Evolutionary conservation across 1,140 invertebrate species (phyloP).

Genomic region (Rhopalosiphum padi): DNA sequence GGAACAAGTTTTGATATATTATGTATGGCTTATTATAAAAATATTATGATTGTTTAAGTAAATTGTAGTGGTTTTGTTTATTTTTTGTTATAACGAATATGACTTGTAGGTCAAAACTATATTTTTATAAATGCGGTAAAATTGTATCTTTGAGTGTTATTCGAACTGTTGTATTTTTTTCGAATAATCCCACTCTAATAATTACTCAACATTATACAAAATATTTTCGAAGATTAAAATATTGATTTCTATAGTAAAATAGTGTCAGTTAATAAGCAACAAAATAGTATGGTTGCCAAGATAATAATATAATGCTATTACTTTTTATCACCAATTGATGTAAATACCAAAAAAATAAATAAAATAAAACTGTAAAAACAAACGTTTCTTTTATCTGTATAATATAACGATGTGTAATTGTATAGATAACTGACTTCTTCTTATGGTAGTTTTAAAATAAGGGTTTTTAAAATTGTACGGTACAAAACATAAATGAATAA

Average conservation of each 20-base stretch:
- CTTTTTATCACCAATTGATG: not conserved
- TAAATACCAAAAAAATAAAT: not conserved
- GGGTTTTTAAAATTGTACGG: not conserved
- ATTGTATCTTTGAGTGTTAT: not conserved
- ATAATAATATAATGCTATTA: not conserved
- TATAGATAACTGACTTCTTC: not conserved
- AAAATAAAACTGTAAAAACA: not conserved
- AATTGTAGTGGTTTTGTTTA: not conserved
- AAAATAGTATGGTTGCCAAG: not conserved
- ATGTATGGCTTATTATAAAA: not conserved
- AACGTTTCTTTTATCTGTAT: not conserved
- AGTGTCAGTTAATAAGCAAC: not conserved
- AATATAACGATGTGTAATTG: not conserved
- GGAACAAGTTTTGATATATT: not conserved
- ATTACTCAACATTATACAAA: not conserved
- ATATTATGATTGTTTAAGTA: not conserved
- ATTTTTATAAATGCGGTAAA: not conserved
- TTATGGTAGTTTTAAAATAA: not conserved
- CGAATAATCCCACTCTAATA: not conserved
- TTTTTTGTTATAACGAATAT: not conserved
- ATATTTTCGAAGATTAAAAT: not conserved
- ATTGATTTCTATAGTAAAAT: not conserved
- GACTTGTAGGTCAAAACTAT: not conserved
- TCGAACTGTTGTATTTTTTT: not conserved
- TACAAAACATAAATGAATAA: constrained; percentile 11